A percentile compares a stretch with the other conserved stretches of the same genome.
These are phyloP conservation scores for Gambusia yucatana DNA, from an alignment of 2,797 vertebrate species.

Conservation along the genomic window DNA sequence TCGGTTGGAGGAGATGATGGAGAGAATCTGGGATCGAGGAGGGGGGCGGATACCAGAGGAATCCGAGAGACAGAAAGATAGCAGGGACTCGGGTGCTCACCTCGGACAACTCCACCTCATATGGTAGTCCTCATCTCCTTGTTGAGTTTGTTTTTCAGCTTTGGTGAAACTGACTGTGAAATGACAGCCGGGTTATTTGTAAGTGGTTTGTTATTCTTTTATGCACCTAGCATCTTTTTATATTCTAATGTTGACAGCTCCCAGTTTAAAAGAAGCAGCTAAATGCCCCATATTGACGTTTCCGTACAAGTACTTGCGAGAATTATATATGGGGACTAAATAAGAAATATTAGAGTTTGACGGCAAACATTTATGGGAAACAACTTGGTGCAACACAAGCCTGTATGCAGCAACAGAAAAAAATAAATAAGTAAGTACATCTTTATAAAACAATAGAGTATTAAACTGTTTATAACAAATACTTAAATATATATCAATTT, in stretches of 20 bases:
- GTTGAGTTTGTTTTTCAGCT: slow-evolving; percentile 57
- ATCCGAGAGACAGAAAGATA: slow-evolving; percentile 71
- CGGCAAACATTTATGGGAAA: background rate
- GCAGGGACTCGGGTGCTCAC: slow-evolving; percentile 70
- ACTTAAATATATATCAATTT: slow-evolving; percentile 17
- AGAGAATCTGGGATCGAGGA: slow-evolving; percentile 82
- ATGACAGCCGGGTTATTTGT: slow-evolving; percentile 53
- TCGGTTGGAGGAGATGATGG: slow-evolving; percentile 86
- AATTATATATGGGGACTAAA: background rate
- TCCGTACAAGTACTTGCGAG: background rate
- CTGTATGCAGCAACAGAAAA: slow-evolving; percentile 16
- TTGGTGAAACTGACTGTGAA: slow-evolving; percentile 43
- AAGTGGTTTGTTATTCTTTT: background rate
- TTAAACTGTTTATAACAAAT: slow-evolving; percentile 4
- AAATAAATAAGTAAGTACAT: background rate
- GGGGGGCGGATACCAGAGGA: slow-evolving; percentile 79
- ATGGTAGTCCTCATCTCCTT: slow-evolving; percentile 77
- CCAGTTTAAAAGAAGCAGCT: background rate
- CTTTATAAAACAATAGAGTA: background rate
- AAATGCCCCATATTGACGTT: background rate
- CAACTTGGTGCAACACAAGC: background rate
- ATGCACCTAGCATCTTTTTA: background rate
- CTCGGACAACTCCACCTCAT: slow-evolving; percentile 67
- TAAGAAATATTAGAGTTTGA: background rate
- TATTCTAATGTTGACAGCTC: background rate